Evolutionary conservation across 2,888 invertebrate genomes (phyloP), one percentile per base, ranked within the genome.

Genomic region (Mimumesa dahlbomi): DNA sequence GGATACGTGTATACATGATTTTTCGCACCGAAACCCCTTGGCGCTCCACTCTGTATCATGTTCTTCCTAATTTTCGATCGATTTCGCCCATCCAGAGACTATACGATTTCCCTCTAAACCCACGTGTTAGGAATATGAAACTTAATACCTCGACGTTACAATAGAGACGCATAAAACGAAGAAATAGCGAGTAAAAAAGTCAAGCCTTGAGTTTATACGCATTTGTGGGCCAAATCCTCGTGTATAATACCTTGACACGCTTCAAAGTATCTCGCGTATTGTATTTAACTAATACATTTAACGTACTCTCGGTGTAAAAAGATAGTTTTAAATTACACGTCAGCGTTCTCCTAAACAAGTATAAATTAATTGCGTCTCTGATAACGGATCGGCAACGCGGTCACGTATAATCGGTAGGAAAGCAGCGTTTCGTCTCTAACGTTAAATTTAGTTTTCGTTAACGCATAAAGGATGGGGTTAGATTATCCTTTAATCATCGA

Each of bases 1-100:
- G 54, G 53, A 50, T n/a, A n/a, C n/a, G n/a, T n/a, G n/a, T n/a
- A n/a, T n/a, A n/a, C 22, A 69, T 31, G 67, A 69, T 53, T 29
- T 16, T 18, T 11, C 22, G 42, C 56, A 31, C 13, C 29, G 54
- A 46, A 31, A 45, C 22, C 49, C 2, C 58, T 42, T 21, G 11
- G 36, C 14, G 31, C 34, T 45, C 7, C 22, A 2, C 21, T 21
- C 3, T 21, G 4, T 25, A 3, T 7, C 25, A 5, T 25, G 9
- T 13, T 59, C 42, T 46, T 9, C 14, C 53, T 29, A 38, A 53
- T 68, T 70, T 61, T 36, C 16, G 34, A 21, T 5, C 1, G 14
- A 6, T 50, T 49, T 43, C 34, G n/a, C 5, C 11, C 13, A 19
- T 19, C 48, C 3, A n/a, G 13, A 13, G 40, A 40, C 13, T 7